Conservation (phyloP, 2,797 vertebrate species). For the Tinamus major region DNA sequence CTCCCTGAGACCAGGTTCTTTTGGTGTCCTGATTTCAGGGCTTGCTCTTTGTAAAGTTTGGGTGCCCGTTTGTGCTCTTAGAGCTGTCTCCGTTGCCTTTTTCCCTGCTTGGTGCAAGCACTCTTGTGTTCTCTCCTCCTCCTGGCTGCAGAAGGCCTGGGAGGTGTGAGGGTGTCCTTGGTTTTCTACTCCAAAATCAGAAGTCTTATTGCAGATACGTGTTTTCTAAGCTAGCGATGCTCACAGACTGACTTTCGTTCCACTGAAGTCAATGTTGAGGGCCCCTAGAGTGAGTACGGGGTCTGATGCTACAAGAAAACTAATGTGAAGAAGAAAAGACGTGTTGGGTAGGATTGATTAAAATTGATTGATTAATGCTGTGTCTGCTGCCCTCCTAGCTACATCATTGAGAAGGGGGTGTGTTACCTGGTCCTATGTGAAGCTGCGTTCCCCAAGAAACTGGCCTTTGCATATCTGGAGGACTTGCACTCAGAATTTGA, state of each 20-base stretch:
- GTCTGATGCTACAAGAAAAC: neutral
- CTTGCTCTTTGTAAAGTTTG: neutral
- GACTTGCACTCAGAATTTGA: constrained; percentile 97
- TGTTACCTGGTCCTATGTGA: constrained; percentile 96
- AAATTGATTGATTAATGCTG: neutral
- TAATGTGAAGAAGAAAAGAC: neutral
- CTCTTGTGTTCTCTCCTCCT: neutral
- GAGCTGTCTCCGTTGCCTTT: neutral
- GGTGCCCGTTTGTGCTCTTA: neutral
- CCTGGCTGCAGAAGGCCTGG: neutral
- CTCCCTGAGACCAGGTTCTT: accelerated
- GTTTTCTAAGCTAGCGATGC: neutral
- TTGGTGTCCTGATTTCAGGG: neutral
- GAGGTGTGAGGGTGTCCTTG: neutral
- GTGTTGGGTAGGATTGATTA: neutral
- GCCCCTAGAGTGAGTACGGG: neutral
- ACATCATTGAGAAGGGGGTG: constrained; percentile 95
- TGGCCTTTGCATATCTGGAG: constrained; percentile 96
- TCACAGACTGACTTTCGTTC: neutral
- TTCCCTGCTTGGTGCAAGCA: neutral
- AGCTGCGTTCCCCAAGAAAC: constrained; percentile 95
- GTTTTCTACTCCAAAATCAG: neutral
- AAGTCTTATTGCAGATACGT: neutral
- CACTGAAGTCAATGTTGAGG: neutral
- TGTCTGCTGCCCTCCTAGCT: constrained; percentile 80